Evolutionary conservation across 2,797 vertebrate species (phyloP).

Genomic region (Petrocephalus sullivani): DNA sequence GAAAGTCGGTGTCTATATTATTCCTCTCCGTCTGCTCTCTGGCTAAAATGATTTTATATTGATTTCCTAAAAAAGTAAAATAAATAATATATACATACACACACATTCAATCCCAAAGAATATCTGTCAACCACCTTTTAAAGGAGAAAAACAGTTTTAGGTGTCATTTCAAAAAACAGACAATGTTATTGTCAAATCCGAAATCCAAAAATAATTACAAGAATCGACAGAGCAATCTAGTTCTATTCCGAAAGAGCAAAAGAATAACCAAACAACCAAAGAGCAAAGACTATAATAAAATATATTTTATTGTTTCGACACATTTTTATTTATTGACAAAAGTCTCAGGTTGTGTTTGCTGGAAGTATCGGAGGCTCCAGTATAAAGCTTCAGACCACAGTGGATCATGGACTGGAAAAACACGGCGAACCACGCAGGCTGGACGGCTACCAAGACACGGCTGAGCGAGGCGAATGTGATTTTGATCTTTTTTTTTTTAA

Average conservation of each 20-base stretch:
- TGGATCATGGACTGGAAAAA: not conserved
- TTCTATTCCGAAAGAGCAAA: not conserved
- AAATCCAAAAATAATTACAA: not conserved
- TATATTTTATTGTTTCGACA: not conserved
- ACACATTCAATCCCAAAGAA: conserved; percentile 21
- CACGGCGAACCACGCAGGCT: not conserved
- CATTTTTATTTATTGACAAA: not conserved
- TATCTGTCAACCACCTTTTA: not conserved
- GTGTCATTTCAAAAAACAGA: not conserved
- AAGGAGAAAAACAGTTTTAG: not conserved
- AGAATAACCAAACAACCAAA: not conserved
- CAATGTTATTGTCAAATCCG: not conserved
- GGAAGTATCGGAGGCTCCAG: not conserved
- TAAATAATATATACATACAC: no score
- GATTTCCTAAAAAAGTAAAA: not conserved
- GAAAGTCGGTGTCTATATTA: conserved; percentile 45
- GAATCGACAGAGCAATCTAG: not conserved
- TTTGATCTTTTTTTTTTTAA: not conserved
- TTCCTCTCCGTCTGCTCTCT: not conserved
- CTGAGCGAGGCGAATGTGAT: not conserved
- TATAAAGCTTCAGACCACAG: not conserved
- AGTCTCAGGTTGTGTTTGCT: not conserved
- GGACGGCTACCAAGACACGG: not conserved
- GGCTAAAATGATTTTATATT: not conserved
- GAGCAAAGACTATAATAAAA: not conserved